Evolutionary conservation across 2,888 invertebrate species (phyloP), one percentile per base, ranked within the genome.

Genomic region (Drosophila mayaguana): DNA sequence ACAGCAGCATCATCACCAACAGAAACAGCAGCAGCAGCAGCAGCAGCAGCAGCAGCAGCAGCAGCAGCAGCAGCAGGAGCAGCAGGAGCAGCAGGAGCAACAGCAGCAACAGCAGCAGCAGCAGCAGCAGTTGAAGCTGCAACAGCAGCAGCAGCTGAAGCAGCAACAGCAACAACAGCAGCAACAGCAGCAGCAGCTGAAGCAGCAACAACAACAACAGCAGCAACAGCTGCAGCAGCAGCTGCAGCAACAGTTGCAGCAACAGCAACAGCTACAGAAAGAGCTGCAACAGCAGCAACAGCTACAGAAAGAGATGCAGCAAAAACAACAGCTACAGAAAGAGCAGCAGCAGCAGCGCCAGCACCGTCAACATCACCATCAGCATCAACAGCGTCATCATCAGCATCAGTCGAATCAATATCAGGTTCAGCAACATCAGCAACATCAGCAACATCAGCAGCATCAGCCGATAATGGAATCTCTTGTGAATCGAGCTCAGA

Each of bases 61-160:
- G 0, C 12, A n/a, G 0, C 48, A n/a, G 2, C n/a, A 28, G 2
- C 28, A 11, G 0, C 28, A 48, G 9, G n/a, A n/a, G 0, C 16
- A 18, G 2, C 11, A 18, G 2, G 1, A 32, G 3, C 32, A 6
- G 1, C 48, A 11, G 8, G 8, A 16, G 3, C 25, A 25, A 8
- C 25, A 9, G 1, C 25, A 22, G 22, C 46, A 8, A 6, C 45
- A 22, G 8, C 8, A 25, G 2, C 46, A 25, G 0, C 12, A 12
- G 6, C 20, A 43, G 22, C 45, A 12, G 2, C 20, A 14, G 1
- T 7, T 14, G 16, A 22, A 14, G 7, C 16, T 16, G 2, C 46
- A 25, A 1, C 12, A 12, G 6, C 20, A 43, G 22, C 45, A 12
- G 2, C 20, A 14, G 1, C 14, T 14, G 16, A 14, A 8, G 16